Conservation (phyloP, 2,888 invertebrate genomes). For the Drosophila buzzatii region DNA sequence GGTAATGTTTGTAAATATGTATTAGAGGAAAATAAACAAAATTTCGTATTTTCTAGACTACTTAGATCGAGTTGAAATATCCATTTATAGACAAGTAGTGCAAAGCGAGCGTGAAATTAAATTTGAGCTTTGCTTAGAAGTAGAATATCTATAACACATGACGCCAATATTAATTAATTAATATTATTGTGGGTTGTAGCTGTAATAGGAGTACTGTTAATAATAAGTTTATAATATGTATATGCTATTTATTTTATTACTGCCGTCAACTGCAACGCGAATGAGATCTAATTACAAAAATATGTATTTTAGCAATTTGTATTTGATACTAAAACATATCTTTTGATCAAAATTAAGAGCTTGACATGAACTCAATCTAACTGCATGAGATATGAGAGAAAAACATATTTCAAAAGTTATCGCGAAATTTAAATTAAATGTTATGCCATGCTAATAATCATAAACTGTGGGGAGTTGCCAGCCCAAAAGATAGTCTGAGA, state of each 20-base stretch:
- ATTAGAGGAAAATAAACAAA: fast-evolving
- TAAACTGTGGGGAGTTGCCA: not conserved
- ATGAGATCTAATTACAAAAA: too few relatives aligned
- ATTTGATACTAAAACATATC: not conserved
- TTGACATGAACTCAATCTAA: not conserved
- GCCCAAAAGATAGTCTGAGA: not conserved
- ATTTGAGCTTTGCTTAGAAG: not conserved
- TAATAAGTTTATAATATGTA: not conserved
- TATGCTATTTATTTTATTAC: not conserved
- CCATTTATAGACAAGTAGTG: not conserved
- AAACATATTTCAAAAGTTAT: too few relatives aligned
- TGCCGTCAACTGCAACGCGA: not conserved
- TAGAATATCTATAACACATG: not conserved
- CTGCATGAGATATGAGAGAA: too few relatives aligned
- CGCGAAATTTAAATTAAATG: too few relatives aligned
- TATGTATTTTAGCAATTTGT: too few relatives aligned
- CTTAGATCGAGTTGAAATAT: not conserved
- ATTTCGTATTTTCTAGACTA: not conserved
- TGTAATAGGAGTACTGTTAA: not conserved
- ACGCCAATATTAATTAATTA: not conserved
- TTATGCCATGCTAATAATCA: not conserved
- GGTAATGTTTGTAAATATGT: not conserved
- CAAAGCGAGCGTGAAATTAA: not conserved
- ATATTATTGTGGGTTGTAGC: not conserved
- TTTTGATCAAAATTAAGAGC: not conserved